Base-by-base conservation (phyloP, 2,888 invertebrate species). In the Acrocera orbiculus region DNA sequence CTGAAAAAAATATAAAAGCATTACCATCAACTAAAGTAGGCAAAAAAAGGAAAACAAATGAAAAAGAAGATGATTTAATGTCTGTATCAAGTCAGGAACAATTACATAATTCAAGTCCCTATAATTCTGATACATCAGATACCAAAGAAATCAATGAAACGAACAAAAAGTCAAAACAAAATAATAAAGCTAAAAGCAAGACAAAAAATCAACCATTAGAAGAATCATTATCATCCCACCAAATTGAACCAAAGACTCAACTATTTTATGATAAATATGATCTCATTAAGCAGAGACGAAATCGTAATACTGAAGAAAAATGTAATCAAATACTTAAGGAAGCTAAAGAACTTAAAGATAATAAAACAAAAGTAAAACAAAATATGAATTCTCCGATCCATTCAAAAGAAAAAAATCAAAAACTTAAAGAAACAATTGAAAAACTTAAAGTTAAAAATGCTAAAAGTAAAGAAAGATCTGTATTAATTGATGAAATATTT, bases 271-370 rank as follows among this genome's bases (percentile, higher is more conserved):
- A 72, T 46, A 72, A 72, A 49, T 71, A 68, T 47, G 71, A 72
- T 46, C 63, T 69, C 49, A 66, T 68, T 38, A 65, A 76, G 54
- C 67, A 72, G 54, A 55, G 75, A 42, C 50, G 72, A 46, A 63
- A 66, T 50, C 57, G 71, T 46, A 16, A 41, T 40, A 44, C 38
- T n/a, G 51, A 53, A 31, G 45, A 52, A 36, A 41, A 47, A 30
- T 32, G 39, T 37, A 46, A 49, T 36, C 46, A 54, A 32, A 46
- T 38, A n/a, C 47, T 49, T 10, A 57, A 55, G 30, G 47, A 49
- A 34, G 35, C 38, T 5, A 43, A 42, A 36, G 36, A 38, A 37
- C 44, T 38, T 10, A 39, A 36, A 32, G 44, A 43, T 33, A 39
- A 42, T 23, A 44, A 44, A 27, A 43, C 32, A 62, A 62, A 49